Evolutionary conservation across 1,140 invertebrate species (phyloP).

Genomic region (Zaprionus nigranus): DNA sequence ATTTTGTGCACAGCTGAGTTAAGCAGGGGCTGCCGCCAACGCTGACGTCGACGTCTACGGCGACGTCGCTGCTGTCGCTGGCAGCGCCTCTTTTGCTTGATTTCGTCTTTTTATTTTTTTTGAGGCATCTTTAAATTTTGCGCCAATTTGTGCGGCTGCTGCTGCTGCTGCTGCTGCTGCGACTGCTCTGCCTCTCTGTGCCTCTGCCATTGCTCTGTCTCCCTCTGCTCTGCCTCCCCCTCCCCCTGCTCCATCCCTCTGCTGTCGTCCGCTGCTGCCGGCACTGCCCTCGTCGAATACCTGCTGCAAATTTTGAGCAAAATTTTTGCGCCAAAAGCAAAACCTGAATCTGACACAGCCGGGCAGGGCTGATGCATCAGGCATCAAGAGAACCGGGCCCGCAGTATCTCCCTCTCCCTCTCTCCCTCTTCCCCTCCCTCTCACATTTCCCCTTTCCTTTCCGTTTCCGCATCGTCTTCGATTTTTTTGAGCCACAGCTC

Average conservation of each 20-base stretch:
- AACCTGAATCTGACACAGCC: conserved; percentile 74
- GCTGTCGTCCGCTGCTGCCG: background rate
- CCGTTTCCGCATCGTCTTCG: conserved; percentile 52
- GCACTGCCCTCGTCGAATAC: conserved; percentile 42
- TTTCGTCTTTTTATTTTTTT: background rate
- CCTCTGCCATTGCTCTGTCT: conserved; percentile 1
- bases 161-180: conserved; percentile 59
- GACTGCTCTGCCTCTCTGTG: conserved; percentile 26
- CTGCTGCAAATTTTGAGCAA: conserved; percentile 75
- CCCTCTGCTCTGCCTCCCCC: background rate
- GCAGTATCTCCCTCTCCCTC: background rate
- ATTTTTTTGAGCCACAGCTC: conserved; percentile 66
- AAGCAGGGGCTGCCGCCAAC: background rate
- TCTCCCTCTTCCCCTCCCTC: background rate
- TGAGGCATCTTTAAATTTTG: conserved; percentile 78
- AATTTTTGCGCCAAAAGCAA: conserved; percentile 79
- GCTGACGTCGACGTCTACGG: background rate
- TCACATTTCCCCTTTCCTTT: conserved; percentile 12
- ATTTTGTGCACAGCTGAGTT: conserved; percentile 43
- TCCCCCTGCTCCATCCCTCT: conserved; percentile 12
- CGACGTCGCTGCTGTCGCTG: background rate
- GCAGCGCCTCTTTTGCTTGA: too few species aligned
- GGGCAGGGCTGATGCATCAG: too few species aligned
- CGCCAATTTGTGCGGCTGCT: conserved; percentile 75
- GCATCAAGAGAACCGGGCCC: too few species aligned